phyloP scores from a whole-genome alignment of 2,797 vertebrate genomes.

The Pangasius larnaudii region DNA sequence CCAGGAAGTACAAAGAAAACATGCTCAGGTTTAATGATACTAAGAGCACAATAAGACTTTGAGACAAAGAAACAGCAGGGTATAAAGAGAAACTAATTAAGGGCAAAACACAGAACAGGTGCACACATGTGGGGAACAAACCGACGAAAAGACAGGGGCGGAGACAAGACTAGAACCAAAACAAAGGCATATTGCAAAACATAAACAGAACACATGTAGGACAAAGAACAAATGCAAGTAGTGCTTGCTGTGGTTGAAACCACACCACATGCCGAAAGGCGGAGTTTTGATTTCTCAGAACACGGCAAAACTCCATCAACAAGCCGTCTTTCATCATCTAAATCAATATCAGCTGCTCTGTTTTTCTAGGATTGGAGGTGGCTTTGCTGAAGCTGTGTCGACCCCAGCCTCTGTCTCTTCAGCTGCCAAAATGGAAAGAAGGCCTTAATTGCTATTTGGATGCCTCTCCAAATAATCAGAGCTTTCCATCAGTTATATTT shows the following conservation, averaged over 20 bases:
- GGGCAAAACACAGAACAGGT: background rate
- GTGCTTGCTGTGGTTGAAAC: background rate
- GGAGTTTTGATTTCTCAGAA: background rate
- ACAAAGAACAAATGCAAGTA: background rate
- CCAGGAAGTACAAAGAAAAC: background rate
- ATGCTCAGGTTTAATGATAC: background rate
- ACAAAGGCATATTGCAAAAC: background rate
- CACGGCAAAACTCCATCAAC: background rate
- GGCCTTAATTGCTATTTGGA: conserved; percentile 57
- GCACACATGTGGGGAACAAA: background rate
- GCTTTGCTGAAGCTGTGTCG: conserved; percentile 55
- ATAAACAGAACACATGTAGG: background rate
- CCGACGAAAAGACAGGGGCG: background rate
- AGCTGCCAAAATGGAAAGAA: conserved; percentile 43
- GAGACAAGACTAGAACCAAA: background rate
- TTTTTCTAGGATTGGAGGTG: conserved; percentile 32
- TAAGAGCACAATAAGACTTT: background rate
- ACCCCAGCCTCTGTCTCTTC: conserved; percentile 38
- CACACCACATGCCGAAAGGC: background rate
- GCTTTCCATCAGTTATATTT: conserved; percentile 40
- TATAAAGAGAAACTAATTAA: background rate
- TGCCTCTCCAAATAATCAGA: conserved; percentile 46
- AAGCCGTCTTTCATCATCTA: conserved; percentile 6
- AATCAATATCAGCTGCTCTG: conserved; percentile 32
- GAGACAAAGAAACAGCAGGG: background rate